A percentile compares a stretch with the other conserved stretches of the same genome.
phyloP scores from a whole-genome alignment of 2,113 vertebrate species.

The Sinosuthora webbiana region DNA sequence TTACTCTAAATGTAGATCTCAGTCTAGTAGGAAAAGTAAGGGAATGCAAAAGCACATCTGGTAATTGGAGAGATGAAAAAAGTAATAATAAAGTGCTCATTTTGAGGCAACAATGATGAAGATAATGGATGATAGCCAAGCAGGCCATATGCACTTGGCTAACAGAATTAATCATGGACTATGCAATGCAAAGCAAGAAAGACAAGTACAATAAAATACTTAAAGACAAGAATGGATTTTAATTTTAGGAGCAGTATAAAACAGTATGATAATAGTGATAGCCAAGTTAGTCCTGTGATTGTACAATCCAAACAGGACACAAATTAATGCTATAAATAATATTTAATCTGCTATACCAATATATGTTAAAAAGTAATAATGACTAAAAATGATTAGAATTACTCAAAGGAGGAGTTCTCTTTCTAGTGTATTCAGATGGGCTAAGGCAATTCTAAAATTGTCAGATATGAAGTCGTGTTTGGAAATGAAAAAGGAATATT shows the following conservation, averaged over 20 bases:
- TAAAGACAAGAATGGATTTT: constrained; percentile 71
- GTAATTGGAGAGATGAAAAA: constrained; percentile 73
- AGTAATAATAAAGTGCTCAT: constrained; percentile 69
- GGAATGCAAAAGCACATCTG: constrained; percentile 67
- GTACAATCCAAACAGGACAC: constrained; percentile 66
- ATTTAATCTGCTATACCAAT: constrained; percentile 65
- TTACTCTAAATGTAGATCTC: constrained; percentile 33
- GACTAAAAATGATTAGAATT: constrained; percentile 68
- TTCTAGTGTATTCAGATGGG: constrained; percentile 43
- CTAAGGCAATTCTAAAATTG: constrained; percentile 13
- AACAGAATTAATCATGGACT: constrained; percentile 67
- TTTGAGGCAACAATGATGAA: constrained; percentile 64
- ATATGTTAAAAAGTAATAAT: constrained; percentile 67
- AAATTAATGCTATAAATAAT: constrained; percentile 77
- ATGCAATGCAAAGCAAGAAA: constrained; percentile 42
- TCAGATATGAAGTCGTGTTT: background rate
- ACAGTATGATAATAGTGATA: constrained; percentile 68
- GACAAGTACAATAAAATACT: constrained; percentile 66
- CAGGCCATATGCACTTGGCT: constrained; percentile 71
- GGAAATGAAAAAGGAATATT: constrained; percentile 50
- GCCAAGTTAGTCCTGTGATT: constrained; percentile 53
- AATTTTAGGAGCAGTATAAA: constrained; percentile 72
- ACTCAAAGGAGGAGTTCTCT: constrained; percentile 33
- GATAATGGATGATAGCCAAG: constrained; percentile 72
- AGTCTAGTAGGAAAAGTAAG: constrained; percentile 23